These are phyloP conservation scores for Urophycis tenuis DNA, from an alignment of 2,797 vertebrate species.

Conservation along the genomic window DNA sequence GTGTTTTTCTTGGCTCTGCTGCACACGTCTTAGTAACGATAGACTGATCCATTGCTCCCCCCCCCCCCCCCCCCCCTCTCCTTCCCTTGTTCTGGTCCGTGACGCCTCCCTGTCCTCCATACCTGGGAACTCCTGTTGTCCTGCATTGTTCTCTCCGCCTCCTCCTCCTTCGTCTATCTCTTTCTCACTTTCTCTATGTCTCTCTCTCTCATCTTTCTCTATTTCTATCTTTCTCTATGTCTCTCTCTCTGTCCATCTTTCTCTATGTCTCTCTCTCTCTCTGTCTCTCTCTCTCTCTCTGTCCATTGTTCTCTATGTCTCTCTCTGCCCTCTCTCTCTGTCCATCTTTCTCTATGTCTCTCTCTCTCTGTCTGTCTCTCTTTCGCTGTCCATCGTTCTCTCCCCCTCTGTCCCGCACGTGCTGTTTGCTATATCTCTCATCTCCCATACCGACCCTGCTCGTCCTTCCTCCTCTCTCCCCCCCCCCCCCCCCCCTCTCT, in stretches of 20 bases:
- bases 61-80: conserved; percentile 51
- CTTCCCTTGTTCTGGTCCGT: conserved; percentile 54
- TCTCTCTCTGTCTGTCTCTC: conserved; percentile 10
- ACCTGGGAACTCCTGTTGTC: conserved; percentile 41
- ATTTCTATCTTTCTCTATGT: conserved; percentile 27
- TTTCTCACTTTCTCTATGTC: conserved; percentile 20
- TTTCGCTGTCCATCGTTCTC: conserved; percentile 13
- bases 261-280: conserved; percentile 52
- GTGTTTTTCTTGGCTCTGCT: conserved; percentile 51
- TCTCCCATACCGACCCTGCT: conserved; percentile 15
- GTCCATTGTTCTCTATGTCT: conserved; percentile 19
- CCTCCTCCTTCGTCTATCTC: conserved; percentile 12
- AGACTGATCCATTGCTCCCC: conserved; percentile 64
- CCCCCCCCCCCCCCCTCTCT: conserved; percentile 29
- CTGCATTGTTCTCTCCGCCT: conserved; percentile 26
- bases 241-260: conserved; percentile 35
- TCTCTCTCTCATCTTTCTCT: conserved; percentile 38
- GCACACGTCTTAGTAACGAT: conserved; percentile 54
- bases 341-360: conserved; percentile 14
- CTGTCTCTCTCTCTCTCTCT: conserved; percentile 15
- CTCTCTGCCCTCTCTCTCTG: conserved; percentile 9
- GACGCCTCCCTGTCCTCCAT: conserved; percentile 37
- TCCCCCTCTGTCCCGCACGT: conserved; percentile 11
- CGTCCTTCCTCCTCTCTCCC: conserved; percentile 20
- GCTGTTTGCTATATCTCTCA: conserved; percentile 8